These are phyloP conservation scores for Watsonalla cultraria DNA, from an alignment of 2,888 invertebrate genomes.

Conservation along the genomic window DNA sequence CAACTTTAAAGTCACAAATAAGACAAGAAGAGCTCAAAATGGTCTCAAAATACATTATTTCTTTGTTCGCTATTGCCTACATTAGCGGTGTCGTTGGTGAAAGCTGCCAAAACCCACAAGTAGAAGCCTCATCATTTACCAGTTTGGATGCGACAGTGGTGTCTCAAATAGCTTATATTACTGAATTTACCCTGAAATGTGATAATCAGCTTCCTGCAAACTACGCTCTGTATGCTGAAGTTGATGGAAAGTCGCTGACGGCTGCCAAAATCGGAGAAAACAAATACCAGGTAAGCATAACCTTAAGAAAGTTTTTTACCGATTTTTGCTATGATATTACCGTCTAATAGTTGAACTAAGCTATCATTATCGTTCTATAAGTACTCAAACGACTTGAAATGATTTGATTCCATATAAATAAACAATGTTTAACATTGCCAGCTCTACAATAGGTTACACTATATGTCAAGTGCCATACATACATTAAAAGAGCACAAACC, in stretches of 20 bases:
- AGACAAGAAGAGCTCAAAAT: constrained; percentile 51
- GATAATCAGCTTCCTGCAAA: constrained; percentile 80
- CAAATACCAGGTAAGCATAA: constrained; percentile 88
- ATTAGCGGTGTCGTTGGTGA: constrained; percentile 42
- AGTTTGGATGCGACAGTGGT: constrained; percentile 96
- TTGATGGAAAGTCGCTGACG: constrained; percentile 90
- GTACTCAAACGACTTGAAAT: too few species aligned
- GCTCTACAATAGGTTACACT: too few species aligned
- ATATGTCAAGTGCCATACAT: too few species aligned
- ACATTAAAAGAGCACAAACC: too few species aligned
- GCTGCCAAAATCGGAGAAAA: constrained; percentile 88
- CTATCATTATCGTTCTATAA: too few species aligned
- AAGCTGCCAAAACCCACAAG: constrained; percentile 80
- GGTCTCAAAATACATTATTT: constrained; percentile 60
- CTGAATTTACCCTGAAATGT: constrained; percentile 93
- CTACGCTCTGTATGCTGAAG: constrained; percentile 91
- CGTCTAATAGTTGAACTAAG: too few species aligned
- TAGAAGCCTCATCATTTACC: constrained; percentile 89
- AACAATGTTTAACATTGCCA: too few species aligned
- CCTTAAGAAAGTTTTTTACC: not conserved
- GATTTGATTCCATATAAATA: too few species aligned
- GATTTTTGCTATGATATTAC: not conserved
- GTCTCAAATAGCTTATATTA: constrained; percentile 92
- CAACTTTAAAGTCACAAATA: constrained; percentile 31
- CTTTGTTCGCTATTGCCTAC: constrained; percentile 43